phyloP scores from a whole-genome alignment of 1,140 invertebrate genomes.

The Ridgeia piscesae region DNA sequence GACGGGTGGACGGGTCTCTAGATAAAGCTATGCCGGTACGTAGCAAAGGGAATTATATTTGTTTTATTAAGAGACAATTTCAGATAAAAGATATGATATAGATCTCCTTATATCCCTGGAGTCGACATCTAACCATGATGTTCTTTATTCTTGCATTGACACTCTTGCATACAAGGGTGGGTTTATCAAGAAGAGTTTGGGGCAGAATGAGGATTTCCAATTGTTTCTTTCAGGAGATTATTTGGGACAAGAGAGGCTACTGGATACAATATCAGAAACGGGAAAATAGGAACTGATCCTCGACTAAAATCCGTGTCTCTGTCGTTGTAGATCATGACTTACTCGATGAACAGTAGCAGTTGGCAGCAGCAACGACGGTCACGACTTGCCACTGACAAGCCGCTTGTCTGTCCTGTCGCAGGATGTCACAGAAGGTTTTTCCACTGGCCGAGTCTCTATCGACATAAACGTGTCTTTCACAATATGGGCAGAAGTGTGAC shows the following conservation, averaged over 20 bases:
- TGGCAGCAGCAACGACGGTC: neutral
- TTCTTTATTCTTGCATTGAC: too few species aligned
- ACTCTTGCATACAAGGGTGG: too few species aligned
- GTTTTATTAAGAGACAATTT: too few species aligned
- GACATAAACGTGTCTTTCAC: neutral
- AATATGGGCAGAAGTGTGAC: neutral
- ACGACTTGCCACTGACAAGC: neutral
- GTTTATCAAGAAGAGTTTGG: too few species aligned
- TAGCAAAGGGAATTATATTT: too few species aligned
- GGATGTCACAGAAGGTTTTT: slow-evolving; percentile 10
- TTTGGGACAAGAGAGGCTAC: neutral
- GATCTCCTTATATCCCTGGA: too few species aligned
- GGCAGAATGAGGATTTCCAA: too few species aligned
- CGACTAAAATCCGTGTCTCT: neutral
- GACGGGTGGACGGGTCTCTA: too few species aligned
- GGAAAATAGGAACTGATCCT: neutral
- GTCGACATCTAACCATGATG: too few species aligned
- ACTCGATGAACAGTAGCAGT: neutral
- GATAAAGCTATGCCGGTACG: too few species aligned
- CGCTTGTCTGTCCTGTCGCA: neutral
- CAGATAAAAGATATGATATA: too few species aligned
- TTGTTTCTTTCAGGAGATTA: too few species aligned
- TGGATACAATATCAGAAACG: neutral
- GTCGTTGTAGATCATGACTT: neutral
- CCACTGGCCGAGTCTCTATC: neutral